phyloP scores from a whole-genome alignment of 1,140 invertebrate species.

The Chrysomallon squamiferum region DNA sequence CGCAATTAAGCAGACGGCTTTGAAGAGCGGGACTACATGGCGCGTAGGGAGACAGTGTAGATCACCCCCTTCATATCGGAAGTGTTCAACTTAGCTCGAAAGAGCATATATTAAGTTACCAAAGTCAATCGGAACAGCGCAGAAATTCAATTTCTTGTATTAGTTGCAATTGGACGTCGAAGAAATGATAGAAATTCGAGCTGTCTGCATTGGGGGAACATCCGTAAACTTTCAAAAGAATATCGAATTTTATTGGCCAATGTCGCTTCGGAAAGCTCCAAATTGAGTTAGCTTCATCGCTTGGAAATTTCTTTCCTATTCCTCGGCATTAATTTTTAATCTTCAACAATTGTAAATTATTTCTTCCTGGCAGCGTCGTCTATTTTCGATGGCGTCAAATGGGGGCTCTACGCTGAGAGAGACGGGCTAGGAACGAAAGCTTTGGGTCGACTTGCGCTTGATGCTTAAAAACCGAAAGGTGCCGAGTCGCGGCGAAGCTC shows the following conservation, averaged over 20 bases:
- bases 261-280: slow-evolving; percentile 4
- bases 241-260: slow-evolving; percentile 17
- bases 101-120: slow-evolving; percentile 17
- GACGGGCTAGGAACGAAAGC: no score
- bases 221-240: slow-evolving; percentile 9
- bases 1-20: slow-evolving; percentile 1
- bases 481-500: no score
- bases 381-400: not conserved
- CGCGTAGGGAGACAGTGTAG: not conserved
- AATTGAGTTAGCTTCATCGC: slow-evolving; percentile 24
- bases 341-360: slow-evolving; percentile 10
- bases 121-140: slow-evolving; percentile 17
- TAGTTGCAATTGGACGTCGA: slow-evolving; percentile 14
- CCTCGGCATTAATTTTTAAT: slow-evolving; percentile 27
- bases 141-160: slow-evolving; percentile 26
- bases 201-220: slow-evolving; percentile 1
- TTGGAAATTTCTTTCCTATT: slow-evolving; percentile 24
- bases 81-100: slow-evolving; percentile 3
- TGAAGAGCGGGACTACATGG: not conserved
- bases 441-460: no score
- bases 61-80: slow-evolving; percentile 5
- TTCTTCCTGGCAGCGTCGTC: not conserved
- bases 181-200: slow-evolving; percentile 3
- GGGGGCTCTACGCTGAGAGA: no score
- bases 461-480: no score